Evolutionary conservation across 2,888 invertebrate species (phyloP).

Genomic region (Dendrolimus houi): DNA sequence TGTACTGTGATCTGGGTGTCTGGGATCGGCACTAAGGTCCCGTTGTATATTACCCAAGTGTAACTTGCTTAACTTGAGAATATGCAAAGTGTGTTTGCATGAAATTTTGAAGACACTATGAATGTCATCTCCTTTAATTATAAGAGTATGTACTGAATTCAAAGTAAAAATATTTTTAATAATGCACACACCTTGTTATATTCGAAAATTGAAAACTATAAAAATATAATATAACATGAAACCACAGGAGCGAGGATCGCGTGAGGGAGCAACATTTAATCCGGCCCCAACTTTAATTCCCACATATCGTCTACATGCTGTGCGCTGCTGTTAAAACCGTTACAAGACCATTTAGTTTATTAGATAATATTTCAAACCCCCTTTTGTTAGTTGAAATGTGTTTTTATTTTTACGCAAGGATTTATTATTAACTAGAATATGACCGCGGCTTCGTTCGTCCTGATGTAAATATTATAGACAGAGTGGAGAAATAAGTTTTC

Average conservation of each 20-base stretch:
- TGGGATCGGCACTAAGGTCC: no score
- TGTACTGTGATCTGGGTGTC: no score
- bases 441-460: no score
- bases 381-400: constrained; percentile 9
- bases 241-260: neutral
- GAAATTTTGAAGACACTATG: no score
- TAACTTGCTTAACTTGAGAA: no score
- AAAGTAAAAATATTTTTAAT: no score
- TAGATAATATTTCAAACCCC: neutral
- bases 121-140: no score
- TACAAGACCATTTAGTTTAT: neutral
- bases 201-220: neutral
- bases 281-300: constrained; percentile 47
- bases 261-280: constrained; percentile 10
- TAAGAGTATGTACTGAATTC: no score
- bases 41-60: no score
- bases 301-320: constrained; percentile 50
- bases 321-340: constrained; percentile 12
- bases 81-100: no score
- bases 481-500: no score
- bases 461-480: no score
- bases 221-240: neutral
- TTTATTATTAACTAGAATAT: neutral
- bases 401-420: constrained; percentile 40
- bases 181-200: neutral